Conservation (phyloP, 1,140 invertebrate species). For the Frieseomelitta varia region DNA sequence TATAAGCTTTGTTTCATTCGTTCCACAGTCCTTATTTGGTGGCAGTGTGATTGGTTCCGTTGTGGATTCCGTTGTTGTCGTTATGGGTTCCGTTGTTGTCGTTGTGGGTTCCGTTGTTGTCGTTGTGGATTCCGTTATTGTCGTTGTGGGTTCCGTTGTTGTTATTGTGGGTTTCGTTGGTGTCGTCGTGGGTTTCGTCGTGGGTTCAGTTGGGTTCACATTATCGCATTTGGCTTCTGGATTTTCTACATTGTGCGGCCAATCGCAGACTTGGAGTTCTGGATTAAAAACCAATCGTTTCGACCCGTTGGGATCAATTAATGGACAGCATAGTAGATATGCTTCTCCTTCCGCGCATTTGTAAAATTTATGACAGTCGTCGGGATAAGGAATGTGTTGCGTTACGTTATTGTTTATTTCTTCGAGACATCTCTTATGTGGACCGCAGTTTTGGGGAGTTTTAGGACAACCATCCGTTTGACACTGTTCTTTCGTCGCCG, state of each 20-base stretch:
- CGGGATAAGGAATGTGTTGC: constrained; percentile 58
- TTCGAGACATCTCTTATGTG: constrained; percentile 34
- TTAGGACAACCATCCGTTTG: background rate
- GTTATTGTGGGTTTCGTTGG: fast-evolving
- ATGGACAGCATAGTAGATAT: constrained; percentile 8
- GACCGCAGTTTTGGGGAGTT: background rate
- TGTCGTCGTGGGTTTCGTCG: fast-evolving
- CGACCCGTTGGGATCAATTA: constrained; percentile 25
- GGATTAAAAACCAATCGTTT: background rate
- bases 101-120: fast-evolving
- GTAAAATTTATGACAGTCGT: constrained; percentile 70
- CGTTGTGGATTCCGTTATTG: fast-evolving
- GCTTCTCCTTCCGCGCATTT: constrained; percentile 56
- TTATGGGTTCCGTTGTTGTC: fast-evolving
- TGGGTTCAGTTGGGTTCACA: fast-evolving
- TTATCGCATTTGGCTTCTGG: background rate
- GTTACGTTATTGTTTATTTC: background rate
- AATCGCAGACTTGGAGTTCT: background rate
- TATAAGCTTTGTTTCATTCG: background rate
- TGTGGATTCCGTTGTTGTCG: fast-evolving
- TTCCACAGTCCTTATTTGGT: too few species aligned
- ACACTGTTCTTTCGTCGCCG: background rate
- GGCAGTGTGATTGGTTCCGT: too few species aligned
- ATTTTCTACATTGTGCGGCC: background rate
- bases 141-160: fast-evolving